phyloP scores from a whole-genome alignment of 1,140 invertebrate genomes.

The Pseudomyrmex flavicornis region DNA sequence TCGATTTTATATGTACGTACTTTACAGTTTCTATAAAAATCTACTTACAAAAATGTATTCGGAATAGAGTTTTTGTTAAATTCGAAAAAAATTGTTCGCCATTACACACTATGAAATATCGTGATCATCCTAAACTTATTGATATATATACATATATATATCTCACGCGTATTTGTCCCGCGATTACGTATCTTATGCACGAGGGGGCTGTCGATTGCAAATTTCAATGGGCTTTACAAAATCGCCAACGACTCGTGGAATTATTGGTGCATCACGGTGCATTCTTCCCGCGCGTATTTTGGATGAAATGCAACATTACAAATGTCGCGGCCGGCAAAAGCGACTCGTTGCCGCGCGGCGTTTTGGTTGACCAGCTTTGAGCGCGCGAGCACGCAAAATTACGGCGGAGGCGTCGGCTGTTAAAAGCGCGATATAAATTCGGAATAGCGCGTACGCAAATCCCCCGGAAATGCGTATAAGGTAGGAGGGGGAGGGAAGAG shows the following conservation, averaged over 20 bases:
- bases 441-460: constrained; percentile 40
- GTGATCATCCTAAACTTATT: constrained; percentile 24
- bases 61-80: background rate
- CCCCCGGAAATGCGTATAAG: constrained; percentile 14
- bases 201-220: constrained; percentile 20
- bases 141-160: background rate
- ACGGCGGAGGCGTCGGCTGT: constrained; percentile 66
- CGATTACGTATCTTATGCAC: constrained; percentile 56
- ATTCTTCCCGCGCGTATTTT: constrained; percentile 69
- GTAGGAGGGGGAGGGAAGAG: background rate
- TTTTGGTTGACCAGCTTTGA: constrained; percentile 62
- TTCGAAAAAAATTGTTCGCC: background rate
- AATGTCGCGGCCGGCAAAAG: constrained; percentile 67
- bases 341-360: constrained; percentile 53
- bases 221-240: constrained; percentile 64
- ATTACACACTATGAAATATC: background rate
- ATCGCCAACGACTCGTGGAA: constrained; percentile 65
- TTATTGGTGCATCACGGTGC: constrained; percentile 63
- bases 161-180: constrained; percentile 25
- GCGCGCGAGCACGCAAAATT: constrained; percentile 61
- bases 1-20: background rate
- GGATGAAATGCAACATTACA: constrained; percentile 63
- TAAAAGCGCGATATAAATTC: constrained; percentile 77
- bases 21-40: background rate
- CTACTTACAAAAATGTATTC: too few relatives aligned